Percentiles rank a stretch among this genome's conserved stretches.
phyloP scores from a whole-genome alignment of 2,888 invertebrate species.

The Onthophagus sagittarius region DNA sequence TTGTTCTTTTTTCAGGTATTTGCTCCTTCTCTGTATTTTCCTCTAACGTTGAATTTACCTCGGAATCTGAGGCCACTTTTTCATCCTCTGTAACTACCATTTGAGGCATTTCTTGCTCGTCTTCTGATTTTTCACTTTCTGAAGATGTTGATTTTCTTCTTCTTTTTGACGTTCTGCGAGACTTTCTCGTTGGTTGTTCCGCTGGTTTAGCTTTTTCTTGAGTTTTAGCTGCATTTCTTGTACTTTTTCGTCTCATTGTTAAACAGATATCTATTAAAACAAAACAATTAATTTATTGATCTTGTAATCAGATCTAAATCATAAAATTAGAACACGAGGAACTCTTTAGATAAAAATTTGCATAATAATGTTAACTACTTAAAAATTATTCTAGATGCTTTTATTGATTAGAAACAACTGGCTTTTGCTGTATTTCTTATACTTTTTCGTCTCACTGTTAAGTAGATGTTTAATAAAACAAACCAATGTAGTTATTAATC shows the following conservation, averaged over 20 bases:
- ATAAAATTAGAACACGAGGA: no score
- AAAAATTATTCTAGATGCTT: no score
- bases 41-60: constrained; percentile 35
- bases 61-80: constrained; percentile 33
- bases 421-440: constrained; percentile 66
- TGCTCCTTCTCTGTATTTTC: constrained; percentile 25
- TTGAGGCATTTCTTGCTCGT: constrained; percentile 27
- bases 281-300: no score
- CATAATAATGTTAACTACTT: no score
- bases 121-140: constrained; percentile 36
- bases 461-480: no score
- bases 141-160: constrained; percentile 48
- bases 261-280: no score
- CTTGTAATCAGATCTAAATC: no score
- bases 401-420: not conserved
- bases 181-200: constrained; percentile 41
- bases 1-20: constrained; percentile 43
- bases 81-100: constrained; percentile 26
- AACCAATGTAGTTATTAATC: no score
- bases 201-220: constrained; percentile 56
- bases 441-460: constrained; percentile 66
- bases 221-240: constrained; percentile 63
- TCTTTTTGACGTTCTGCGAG: constrained; percentile 49
- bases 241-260: constrained; percentile 69
- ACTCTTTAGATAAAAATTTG: no score